Conservation (phyloP, 2,888 invertebrate genomes). For the Mesochorus sp. region DNA sequence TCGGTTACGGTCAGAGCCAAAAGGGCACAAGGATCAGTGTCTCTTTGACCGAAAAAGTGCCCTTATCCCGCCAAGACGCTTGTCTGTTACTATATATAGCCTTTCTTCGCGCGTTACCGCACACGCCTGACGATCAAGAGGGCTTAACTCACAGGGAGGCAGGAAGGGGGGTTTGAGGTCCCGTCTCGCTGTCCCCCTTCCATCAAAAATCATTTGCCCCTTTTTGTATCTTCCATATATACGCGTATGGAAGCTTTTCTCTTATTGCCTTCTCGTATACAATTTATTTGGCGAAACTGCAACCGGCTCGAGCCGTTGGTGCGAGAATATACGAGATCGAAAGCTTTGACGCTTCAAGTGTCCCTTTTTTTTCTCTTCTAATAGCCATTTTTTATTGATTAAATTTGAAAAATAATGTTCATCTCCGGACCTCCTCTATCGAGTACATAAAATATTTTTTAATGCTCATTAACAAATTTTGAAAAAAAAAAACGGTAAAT, state of each 20-base stretch:
- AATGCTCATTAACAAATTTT: no score
- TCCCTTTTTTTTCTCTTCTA: not conserved
- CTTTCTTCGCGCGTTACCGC: not conserved
- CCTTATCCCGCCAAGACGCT: not conserved
- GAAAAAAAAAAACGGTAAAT: no score
- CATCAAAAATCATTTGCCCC: conserved; percentile 4
- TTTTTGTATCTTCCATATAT: conserved; percentile 18
- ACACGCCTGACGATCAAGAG: not conserved
- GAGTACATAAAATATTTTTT: no score
- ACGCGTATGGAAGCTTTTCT: not conserved
- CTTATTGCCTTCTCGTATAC: conserved; percentile 29
- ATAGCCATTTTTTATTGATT: no score
- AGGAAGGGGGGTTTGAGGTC: not conserved
- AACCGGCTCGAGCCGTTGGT: not conserved
- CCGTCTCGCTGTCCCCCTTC: conserved; percentile 17
- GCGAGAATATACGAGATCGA: conserved; percentile 25
- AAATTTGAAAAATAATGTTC: no score
- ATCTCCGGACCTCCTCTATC: no score
- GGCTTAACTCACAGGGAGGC: not conserved
- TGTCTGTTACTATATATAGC: not conserved
- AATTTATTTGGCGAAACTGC: conserved; percentile 40
- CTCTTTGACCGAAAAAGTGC: not conserved
- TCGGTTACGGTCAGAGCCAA: not conserved
- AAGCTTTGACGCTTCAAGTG: not conserved
- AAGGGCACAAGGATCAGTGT: conserved; percentile 2